Evolutionary conservation across 1,140 invertebrate genomes (phyloP), one percentile per base, ranked within the genome.

Genomic region (Acromyrmex heyeri): DNA sequence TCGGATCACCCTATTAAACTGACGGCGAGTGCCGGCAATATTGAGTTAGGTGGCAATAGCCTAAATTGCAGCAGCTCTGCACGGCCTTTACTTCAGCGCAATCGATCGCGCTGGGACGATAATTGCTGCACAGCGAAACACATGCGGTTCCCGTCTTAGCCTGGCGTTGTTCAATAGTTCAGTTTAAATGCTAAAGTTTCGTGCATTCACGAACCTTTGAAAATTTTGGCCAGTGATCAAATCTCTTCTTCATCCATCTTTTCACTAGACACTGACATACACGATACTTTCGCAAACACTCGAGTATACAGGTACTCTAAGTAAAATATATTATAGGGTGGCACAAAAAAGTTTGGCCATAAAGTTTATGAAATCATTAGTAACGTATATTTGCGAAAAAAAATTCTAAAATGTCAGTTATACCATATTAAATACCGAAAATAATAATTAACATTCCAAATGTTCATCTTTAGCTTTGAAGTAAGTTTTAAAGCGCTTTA

Each of bases 21-120:
- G 85, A 88, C 77, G 87, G 83, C 85, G 87, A 94, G 88, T 91
- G 90, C 87, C 88, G 78, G 90, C 90, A 91, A 93, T 93, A 92
- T 94, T 91, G 90, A 92, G 91, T 93, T 92, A 92, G 88, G 83
- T 87, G 88, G 88, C 91, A 91, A 91, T 92, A 91, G 89, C 86
- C 90, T 92, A 92, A 92, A 93, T 93, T 92, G 72, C 88, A 75
- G 53, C 70, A 87, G 77, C 88, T 81, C 72, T 72, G n/a, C 21
- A 75, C 75, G 87, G 70, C 75, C 87, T 89, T 89, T 85, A 50
- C 76, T 86, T 82, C 88, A 34, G 50, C 27, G 62, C 62, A 48
- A 90, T 90, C 88, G 87, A 90, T 90, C 88, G 83, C 50, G 64
- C 34, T 34, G 55, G 62, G 7, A 75, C 76, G 70, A 90, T 90